These are phyloP conservation scores for Troides aeacus DNA, from an alignment of 2,888 invertebrate species.

Conservation along the genomic window DNA sequence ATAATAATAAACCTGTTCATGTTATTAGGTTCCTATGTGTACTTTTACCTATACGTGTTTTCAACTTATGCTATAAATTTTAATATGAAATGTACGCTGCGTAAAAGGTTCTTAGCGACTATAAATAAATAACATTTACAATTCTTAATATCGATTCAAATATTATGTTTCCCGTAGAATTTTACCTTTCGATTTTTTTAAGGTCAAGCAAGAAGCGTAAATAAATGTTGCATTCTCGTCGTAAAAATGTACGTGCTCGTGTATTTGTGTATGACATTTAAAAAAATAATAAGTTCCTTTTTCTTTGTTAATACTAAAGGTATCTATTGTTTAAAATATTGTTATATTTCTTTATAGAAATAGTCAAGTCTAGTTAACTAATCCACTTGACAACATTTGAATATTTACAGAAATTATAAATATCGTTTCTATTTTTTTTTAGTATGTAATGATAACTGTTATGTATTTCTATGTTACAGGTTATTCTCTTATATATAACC, in stretches of 20 bases:
- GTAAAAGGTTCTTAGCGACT: background rate
- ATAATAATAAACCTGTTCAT: background rate
- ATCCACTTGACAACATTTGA: no score
- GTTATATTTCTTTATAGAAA: no score
- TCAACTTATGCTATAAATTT: background rate
- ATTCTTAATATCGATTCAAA: background rate
- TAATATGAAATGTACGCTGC: background rate
- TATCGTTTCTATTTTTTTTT: background rate
- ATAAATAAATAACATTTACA: background rate
- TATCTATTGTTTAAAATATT: no score
- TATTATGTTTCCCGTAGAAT: background rate
- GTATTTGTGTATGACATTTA: background rate
- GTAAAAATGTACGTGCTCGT: no score
- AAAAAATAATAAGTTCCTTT: no score
- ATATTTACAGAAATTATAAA: no score
- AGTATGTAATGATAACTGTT: background rate
- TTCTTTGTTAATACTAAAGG: no score
- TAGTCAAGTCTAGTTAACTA: no score
- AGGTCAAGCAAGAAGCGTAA: no score
- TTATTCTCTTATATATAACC: slow-evolving; percentile 87
- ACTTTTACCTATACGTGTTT: background rate
- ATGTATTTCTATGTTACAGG: slow-evolving; percentile 59
- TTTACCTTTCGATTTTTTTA: background rate
- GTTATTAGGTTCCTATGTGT: no score
- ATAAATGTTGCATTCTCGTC: no score